Evolutionary conservation across 2,888 invertebrate species (phyloP).

Genomic region (Dioctria linearis): DNA sequence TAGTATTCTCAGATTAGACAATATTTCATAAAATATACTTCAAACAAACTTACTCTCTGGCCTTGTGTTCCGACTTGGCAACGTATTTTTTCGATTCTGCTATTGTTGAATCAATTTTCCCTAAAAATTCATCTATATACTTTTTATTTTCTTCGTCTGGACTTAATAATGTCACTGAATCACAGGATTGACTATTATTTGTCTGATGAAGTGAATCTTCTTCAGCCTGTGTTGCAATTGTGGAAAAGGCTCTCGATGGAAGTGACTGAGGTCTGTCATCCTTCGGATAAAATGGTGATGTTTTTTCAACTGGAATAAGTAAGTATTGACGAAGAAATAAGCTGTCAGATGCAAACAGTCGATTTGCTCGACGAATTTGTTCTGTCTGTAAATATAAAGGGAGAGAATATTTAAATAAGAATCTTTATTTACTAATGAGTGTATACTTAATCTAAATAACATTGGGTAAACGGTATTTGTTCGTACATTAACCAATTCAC

Average conservation of each 20-base stretch:
- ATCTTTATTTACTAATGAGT: too few relatives aligned
- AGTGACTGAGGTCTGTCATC: slow-evolving; percentile 72
- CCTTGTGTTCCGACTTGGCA: slow-evolving; percentile 82
- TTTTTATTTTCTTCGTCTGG: slow-evolving; percentile 83
- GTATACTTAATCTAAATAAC: too few relatives aligned
- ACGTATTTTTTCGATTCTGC: slow-evolving; percentile 89
- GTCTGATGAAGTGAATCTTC: slow-evolving; percentile 63
- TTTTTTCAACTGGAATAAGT: slow-evolving; percentile 85
- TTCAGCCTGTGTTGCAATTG: not conserved
- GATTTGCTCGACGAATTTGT: slow-evolving; percentile 91
- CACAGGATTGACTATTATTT: slow-evolving; percentile 70
- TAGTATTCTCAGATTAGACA: not conserved
- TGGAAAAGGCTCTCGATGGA: slow-evolving; percentile 60
- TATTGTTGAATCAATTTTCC: slow-evolving; percentile 87
- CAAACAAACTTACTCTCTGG: slow-evolving; percentile 83
- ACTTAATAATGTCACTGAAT: slow-evolving; percentile 74
- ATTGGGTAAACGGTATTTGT: too few relatives aligned
- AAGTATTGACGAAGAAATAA: slow-evolving; percentile 91
- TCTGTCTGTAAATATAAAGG: slow-evolving; percentile 82
- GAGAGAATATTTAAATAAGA: not conserved
- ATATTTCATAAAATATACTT: slow-evolving; percentile 6
- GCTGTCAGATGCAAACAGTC: slow-evolving; percentile 93
- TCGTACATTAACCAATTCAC: too few relatives aligned
- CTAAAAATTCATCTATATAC: slow-evolving; percentile 85
- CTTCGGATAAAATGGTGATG: slow-evolving; percentile 76